Evolutionary conservation across 2,797 vertebrate genomes (phyloP).

Genomic region (Acomys russatus): DNA sequence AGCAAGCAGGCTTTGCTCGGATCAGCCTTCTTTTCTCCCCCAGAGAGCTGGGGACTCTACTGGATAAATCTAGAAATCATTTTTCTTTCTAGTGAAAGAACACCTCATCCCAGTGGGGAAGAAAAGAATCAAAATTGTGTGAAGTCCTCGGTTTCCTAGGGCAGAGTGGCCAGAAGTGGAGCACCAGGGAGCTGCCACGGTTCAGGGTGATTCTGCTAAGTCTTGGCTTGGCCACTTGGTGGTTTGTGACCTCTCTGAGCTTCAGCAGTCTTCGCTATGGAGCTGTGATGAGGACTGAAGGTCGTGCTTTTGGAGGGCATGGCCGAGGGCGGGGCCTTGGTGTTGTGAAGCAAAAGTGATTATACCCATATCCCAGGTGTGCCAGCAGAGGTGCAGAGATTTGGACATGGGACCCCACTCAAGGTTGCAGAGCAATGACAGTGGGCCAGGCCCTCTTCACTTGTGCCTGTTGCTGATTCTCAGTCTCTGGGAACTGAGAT

Average conservation of each 20-base stretch:
- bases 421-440: neutral
- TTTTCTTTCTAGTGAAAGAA: slow-evolving; percentile 83
- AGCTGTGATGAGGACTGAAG: neutral
- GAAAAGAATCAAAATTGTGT: slow-evolving; percentile 72
- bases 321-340: neutral
- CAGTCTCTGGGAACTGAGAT: neutral
- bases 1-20: slow-evolving; percentile 68
- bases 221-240: neutral
- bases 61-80: slow-evolving; percentile 80
- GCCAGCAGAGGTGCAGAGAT: neutral
- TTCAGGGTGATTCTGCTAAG: neutral
- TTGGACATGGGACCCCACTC: neutral
- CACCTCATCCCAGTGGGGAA: slow-evolving; percentile 75
- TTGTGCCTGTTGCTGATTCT: neutral
- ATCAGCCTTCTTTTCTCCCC: slow-evolving; percentile 42
- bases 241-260: neutral
- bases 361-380: neutral
- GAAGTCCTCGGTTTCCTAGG: slow-evolving; percentile 29
- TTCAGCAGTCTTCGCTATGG: neutral
- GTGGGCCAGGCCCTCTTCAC: neutral
- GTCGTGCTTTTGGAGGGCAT: neutral
- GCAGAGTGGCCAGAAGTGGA: slow-evolving; percentile 57
- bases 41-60: slow-evolving; percentile 70
- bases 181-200: neutral
- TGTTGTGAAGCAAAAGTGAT: neutral